Conservation (phyloP, 2,797 vertebrate species). For the Numenius phaeopus region DNA sequence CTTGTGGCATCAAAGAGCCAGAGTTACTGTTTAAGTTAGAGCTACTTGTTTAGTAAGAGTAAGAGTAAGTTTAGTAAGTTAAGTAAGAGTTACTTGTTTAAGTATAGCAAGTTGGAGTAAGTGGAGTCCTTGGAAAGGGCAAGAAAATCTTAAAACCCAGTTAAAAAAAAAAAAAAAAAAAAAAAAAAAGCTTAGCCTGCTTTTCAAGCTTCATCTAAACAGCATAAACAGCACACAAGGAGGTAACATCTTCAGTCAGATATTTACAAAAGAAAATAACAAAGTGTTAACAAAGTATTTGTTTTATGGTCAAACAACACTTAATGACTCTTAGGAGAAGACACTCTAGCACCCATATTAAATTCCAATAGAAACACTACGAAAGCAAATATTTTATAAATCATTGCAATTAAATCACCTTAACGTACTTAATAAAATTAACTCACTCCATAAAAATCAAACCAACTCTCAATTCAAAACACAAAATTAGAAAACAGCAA, state of each 20-base stretch:
- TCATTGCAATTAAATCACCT: not conserved
- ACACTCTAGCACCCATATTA: not conserved
- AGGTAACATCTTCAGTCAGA: not conserved
- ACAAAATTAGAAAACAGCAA: not conserved
- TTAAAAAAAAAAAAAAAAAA: not conserved
- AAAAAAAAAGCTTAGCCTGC: not conserved
- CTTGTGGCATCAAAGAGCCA: not conserved
- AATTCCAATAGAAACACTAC: not conserved
- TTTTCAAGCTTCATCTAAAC: not conserved
- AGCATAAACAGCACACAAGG: not conserved
- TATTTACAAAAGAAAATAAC: not conserved
- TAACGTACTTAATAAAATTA: not conserved
- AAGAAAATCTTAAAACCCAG: not conserved
- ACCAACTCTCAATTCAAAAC: not conserved
- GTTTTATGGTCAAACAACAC: not conserved
- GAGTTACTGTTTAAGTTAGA: not conserved
- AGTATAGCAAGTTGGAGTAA: not conserved
- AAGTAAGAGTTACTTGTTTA: not conserved
- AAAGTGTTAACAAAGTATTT: not conserved
- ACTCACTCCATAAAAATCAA: constrained; percentile 11
- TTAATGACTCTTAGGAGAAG: not conserved
- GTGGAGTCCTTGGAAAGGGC: not conserved
- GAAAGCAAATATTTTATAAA: not conserved
- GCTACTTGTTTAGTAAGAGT: too few species aligned
- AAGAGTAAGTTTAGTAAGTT: too few species aligned